Percentiles rank a stretch among this genome's conserved stretches.
Evolutionary conservation across 2,113 vertebrate genomes (phyloP).

Genomic region (Pituophis catenifer): DNA sequence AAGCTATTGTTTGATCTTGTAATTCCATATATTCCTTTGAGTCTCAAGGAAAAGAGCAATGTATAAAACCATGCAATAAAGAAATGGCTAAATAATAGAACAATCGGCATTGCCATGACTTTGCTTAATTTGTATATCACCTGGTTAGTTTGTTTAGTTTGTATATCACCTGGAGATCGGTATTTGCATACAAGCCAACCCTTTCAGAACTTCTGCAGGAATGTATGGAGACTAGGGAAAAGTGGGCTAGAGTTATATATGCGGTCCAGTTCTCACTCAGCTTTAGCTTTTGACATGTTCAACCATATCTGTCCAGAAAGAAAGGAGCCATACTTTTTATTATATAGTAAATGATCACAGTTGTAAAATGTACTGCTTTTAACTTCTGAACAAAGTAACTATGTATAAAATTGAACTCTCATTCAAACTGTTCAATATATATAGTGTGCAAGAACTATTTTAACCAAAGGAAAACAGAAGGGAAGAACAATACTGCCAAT

Average conservation of each 20-base stretch:
- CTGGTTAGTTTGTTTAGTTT: neutral
- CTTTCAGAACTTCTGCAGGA: neutral
- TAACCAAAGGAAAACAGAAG: neutral
- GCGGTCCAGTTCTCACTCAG: neutral
- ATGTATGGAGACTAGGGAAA: neutral
- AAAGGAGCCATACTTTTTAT: neutral
- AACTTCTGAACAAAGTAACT: neutral
- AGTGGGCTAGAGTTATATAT: neutral
- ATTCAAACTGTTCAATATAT: neutral
- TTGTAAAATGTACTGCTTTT: neutral
- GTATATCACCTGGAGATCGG: neutral
- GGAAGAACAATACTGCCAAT: conserved; percentile 10
- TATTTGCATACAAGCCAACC: neutral
- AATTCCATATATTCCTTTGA: neutral
- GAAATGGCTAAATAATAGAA: neutral
- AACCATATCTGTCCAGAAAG: neutral
- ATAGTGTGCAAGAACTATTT: neutral
- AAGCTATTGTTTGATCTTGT: neutral
- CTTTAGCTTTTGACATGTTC: neutral
- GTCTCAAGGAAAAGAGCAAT: neutral
- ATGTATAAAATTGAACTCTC: neutral
- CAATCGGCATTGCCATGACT: neutral
- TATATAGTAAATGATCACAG: neutral
- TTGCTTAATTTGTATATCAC: neutral
- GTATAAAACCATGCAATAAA: neutral